Evolutionary conservation across 1,140 invertebrate species (phyloP).

Genomic region (Asobara japonica): DNA sequence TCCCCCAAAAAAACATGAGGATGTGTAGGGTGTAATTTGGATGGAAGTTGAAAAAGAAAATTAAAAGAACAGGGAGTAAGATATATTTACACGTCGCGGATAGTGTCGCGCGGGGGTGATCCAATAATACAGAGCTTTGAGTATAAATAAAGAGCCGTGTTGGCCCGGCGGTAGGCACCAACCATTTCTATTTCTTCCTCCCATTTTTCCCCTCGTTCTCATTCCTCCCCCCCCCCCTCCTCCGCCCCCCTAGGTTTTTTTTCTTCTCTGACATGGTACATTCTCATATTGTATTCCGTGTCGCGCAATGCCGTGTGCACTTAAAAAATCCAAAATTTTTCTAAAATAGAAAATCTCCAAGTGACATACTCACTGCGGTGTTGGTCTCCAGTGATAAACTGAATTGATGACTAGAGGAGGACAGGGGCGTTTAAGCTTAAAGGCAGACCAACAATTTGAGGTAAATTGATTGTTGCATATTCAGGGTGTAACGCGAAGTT

Average conservation of each 20-base stretch:
- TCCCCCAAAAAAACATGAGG: not conserved
- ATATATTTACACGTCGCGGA: conserved; percentile 42
- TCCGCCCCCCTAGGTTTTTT: not conserved
- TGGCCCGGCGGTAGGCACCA: conserved; percentile 48
- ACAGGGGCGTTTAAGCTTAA: not conserved
- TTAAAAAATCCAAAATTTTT: not conserved
- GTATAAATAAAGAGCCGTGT: conserved; percentile 53
- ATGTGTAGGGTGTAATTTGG: not conserved
- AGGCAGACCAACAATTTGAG: not conserved
- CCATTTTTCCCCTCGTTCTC: not conserved
- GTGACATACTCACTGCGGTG: not conserved
- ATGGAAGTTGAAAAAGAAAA: not conserved
- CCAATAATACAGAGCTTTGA: conserved; percentile 60
- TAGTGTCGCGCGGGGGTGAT: conserved; percentile 51
- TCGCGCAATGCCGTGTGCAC: not conserved
- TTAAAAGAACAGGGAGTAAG: conserved; percentile 34
- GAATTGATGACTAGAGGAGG: not conserved
- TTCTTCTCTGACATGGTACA: not conserved
- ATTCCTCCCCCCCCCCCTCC: not conserved
- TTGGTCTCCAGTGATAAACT: not conserved
- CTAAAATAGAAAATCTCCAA: not conserved
- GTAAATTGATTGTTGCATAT: conserved; percentile 9
- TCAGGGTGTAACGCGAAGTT: not conserved
- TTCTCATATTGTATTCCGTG: not conserved
- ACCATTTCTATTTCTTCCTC: conserved; percentile 32